Percentiles rank a stretch among this genome's conserved stretches.
Evolutionary conservation across 2,113 vertebrate genomes (phyloP).

Genomic region (Parus major): DNA sequence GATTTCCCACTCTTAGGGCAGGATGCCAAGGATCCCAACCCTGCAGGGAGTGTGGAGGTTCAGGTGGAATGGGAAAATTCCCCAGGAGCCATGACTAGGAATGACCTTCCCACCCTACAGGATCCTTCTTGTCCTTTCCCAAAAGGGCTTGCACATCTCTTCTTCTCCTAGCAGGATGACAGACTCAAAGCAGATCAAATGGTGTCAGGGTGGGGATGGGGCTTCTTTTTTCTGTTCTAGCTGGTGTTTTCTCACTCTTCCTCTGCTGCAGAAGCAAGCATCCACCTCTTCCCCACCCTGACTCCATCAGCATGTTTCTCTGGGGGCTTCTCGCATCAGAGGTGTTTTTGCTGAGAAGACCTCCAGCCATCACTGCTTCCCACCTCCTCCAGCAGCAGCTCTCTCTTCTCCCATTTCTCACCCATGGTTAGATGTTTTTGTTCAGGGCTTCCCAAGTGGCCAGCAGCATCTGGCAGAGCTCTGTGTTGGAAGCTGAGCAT

Average conservation of each 20-base stretch:
- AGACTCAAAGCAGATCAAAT: background rate
- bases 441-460: background rate
- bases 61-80: background rate
- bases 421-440: background rate
- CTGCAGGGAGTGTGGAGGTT: background rate
- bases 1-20: background rate
- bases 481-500: background rate
- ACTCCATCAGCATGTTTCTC: background rate
- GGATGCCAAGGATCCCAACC: background rate
- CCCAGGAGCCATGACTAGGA: background rate
- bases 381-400: background rate
- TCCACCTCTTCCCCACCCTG: background rate
- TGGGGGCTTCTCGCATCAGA: background rate
- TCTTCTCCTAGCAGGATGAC: background rate
- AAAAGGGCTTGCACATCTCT: background rate
- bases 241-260: background rate
- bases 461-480: background rate
- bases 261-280: background rate
- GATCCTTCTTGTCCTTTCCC: background rate
- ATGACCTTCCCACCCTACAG: background rate
- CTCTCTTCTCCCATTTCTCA: background rate
- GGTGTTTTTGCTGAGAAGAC: background rate
- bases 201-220: background rate
- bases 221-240: conserved; percentile 14
- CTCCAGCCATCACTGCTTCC: background rate